A percentile compares a stretch with the other conserved stretches of the same genome.
These are phyloP conservation scores for Hipposideros armiger DNA, from an alignment of 2,113 vertebrate genomes.

Conservation along the genomic window DNA sequence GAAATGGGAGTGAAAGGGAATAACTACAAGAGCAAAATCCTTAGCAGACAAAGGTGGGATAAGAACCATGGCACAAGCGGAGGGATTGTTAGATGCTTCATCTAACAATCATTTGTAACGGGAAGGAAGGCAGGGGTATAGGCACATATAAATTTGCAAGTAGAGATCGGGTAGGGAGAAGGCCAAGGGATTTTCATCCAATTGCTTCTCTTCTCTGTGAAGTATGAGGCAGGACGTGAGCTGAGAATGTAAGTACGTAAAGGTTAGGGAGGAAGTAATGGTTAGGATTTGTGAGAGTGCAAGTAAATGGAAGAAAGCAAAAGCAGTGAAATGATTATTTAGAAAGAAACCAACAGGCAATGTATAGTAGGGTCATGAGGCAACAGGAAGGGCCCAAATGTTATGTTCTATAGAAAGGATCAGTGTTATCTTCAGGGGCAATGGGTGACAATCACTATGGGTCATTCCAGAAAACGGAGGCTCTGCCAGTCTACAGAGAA, in stretches of 20 bases:
- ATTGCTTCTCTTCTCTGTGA: neutral
- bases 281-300: neutral
- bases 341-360: neutral
- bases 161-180: neutral
- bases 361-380: neutral
- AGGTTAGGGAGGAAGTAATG: neutral
- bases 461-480: neutral
- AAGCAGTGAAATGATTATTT: neutral
- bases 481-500: neutral
- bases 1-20: neutral
- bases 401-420: neutral
- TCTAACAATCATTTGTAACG: neutral
- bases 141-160: fast-evolving
- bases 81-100: neutral
- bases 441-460: neutral
- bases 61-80: neutral
- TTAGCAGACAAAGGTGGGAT: neutral
- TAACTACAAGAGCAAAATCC: neutral
- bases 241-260: neutral
- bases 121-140: neutral
- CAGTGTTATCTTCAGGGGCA: neutral
- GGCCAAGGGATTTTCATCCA: neutral
- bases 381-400: neutral
- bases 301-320: neutral
- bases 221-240: neutral